Base-by-base conservation (phyloP, 1,140 invertebrate genomes). In the Drosophila lowei region DNA sequence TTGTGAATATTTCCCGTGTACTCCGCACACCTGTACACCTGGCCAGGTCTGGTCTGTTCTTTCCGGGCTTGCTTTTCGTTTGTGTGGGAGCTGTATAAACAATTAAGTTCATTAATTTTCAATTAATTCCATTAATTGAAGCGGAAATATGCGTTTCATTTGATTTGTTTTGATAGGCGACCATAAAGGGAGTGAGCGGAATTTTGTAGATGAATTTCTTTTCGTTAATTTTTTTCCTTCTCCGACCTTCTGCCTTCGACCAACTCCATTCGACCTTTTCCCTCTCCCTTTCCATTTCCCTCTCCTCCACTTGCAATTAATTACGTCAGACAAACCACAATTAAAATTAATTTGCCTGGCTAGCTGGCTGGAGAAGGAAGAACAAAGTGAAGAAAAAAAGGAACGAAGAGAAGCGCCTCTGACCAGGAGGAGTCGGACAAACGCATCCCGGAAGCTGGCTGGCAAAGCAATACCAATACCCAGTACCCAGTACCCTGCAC, bases 111-210 rank as follows among this genome's bases (percentile, higher is more conserved):
- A 88, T 88, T 88, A 88, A 88, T 83, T 88, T 88, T 88, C 83
- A 88, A 88, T 88, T 88, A 88, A 88, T 83, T 88, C 73, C 68
- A 88, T 88, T 83, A 88, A 88, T 88, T 88, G 83, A 88, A 88
- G 83, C 83, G 88, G 83, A 88, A 88, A 88, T 88, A 89, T 88
- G 75, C 84, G 83, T 88, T 88, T 88, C 83, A 88, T 88, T 89
- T 88, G 83, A 88, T 88, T 88, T 88, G 84, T 88, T 88, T 79
- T 89, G 79, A 78, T 83, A 79, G 78, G 72, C 62, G 30, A 49
- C 47, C 53, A 8, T 16, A 44, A 11, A 44, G 7, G n/a, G 13
- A 52, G 46, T 30, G 30, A 16, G 25, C 15, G 48, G 50, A 41
- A 72, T 62, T 55, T 73, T 58, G 48, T 73, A 74, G 71, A 74